phyloP scores from a whole-genome alignment of 2,797 vertebrate genomes.

The Sebastes nivosus region DNA sequence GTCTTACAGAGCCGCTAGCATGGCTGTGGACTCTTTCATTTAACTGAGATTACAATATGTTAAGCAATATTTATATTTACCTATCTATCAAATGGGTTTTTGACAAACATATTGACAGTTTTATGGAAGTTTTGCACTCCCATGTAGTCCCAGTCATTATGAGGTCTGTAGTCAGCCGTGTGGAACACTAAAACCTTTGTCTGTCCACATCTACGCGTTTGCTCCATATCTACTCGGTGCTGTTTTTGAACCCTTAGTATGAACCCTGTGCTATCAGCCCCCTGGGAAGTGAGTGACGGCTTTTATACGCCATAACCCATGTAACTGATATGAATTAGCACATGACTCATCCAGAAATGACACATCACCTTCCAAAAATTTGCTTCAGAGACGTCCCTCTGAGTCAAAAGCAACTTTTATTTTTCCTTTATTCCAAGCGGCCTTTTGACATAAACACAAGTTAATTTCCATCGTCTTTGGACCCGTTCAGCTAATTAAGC shows the following conservation, averaged over 20 bases:
- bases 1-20: fast-evolving
- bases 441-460: conserved; percentile 28
- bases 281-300: conserved; percentile 49
- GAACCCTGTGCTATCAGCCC: conserved; percentile 54
- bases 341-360: conserved; percentile 63
- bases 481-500: conserved; percentile 23
- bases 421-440: conserved; percentile 49
- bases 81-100: conserved; percentile 1
- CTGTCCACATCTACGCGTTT: conserved; percentile 2
- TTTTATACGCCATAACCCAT: conserved; percentile 49
- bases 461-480: conserved; percentile 42
- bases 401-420: conserved; percentile 50
- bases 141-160: neutral
- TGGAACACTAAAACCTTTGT: conserved; percentile 55
- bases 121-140: neutral
- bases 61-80: neutral
- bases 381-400: conserved; percentile 23
- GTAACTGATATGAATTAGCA: conserved; percentile 52
- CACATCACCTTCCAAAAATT: conserved; percentile 51
- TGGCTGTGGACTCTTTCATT: neutral
- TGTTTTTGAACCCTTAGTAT: conserved; percentile 56
- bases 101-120: conserved; percentile 6
- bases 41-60: neutral
- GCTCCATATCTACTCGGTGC: neutral
- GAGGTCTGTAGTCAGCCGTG: conserved; percentile 20